These are phyloP conservation scores for Apteryx mantelli DNA, from an alignment of 2,113 vertebrate genomes.

Conservation along the genomic window DNA sequence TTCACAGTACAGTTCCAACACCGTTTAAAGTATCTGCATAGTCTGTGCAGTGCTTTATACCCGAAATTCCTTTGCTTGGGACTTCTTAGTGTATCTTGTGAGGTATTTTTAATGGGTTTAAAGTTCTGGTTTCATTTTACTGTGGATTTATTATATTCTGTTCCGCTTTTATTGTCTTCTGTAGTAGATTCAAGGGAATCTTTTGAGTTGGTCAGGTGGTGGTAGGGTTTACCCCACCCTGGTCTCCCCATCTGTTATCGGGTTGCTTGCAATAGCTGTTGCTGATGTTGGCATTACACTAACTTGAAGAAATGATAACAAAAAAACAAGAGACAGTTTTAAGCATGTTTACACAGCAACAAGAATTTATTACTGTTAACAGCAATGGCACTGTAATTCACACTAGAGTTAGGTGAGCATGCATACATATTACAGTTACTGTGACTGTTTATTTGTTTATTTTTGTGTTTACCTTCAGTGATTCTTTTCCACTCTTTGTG, in stretches of 20 bases:
- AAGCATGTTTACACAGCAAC: background rate
- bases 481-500: background rate
- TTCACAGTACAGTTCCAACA: too few species aligned
- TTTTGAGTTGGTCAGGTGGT: background rate
- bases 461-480: background rate
- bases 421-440: background rate
- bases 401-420: background rate
- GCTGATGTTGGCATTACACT: background rate
- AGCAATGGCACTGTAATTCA: background rate
- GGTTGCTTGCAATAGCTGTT: background rate
- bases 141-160: background rate
- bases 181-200: background rate
- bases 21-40: accelerated
- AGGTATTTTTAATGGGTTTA: background rate
- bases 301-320: background rate
- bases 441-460: background rate
- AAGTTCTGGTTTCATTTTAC: background rate
- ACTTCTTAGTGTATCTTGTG: background rate
- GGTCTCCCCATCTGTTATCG: background rate
- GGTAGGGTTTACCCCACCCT: background rate
- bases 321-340: background rate
- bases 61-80: background rate
- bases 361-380: background rate
- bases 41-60: background rate
- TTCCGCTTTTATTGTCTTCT: background rate